phyloP scores from a whole-genome alignment of 2,888 invertebrate species.

The Drosophila nigricruria region DNA sequence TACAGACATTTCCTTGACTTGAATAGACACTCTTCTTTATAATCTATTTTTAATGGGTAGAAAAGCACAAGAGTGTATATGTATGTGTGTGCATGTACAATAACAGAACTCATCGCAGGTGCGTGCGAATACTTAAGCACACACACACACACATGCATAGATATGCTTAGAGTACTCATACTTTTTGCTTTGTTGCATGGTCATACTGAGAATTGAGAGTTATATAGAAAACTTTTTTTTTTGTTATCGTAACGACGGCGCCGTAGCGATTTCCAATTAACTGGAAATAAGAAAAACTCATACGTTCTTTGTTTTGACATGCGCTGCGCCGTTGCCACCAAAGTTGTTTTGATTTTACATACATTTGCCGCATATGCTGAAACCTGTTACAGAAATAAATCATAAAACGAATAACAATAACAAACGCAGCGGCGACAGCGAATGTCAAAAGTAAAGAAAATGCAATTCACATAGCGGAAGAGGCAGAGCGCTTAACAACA shows the following conservation, averaged over 20 bases:
- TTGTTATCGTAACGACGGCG: conserved; percentile 39
- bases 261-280: conserved; percentile 49
- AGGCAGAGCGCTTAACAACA: conserved; percentile 28
- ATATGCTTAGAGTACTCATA: conserved; percentile 1
- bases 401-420: conserved; percentile 42
- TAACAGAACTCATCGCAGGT: conserved; percentile 28
- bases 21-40: not conserved
- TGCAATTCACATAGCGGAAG: conserved; percentile 53
- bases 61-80: not conserved
- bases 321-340: conserved; percentile 1
- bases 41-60: not conserved
- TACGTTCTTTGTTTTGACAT: conserved; percentile 16
- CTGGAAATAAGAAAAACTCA: conserved; percentile 27
- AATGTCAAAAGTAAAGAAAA: conserved; percentile 45
- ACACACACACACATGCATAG: not conserved
- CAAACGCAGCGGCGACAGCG: conserved; percentile 22
- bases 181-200: not conserved
- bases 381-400: conserved; percentile 72
- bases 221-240: conserved; percentile 39
- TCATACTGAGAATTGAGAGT: conserved; percentile 30
- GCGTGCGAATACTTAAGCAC: conserved; percentile 29
- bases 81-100: not conserved
- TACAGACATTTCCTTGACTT: not conserved
- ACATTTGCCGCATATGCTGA: conserved; percentile 22
- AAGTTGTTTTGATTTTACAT: conserved; percentile 38